phyloP scores from a whole-genome alignment of 2,113 vertebrate genomes.

The Passer montanus region DNA sequence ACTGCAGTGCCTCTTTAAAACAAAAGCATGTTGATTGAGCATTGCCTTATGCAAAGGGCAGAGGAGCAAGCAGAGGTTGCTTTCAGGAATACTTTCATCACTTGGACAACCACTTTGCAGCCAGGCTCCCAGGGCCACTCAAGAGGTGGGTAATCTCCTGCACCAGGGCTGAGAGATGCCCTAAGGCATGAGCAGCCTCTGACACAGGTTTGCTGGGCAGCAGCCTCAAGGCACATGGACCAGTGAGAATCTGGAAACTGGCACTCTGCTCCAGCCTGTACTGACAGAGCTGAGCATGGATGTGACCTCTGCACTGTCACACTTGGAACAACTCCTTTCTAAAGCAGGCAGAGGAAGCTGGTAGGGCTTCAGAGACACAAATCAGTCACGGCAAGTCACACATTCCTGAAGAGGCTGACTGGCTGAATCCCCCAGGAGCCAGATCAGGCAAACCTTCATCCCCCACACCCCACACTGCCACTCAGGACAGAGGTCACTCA shows the following conservation, averaged over 20 bases:
- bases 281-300: background rate
- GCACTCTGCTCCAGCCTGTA: background rate
- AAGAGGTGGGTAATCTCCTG: background rate
- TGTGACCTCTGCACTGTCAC: background rate
- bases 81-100: background rate
- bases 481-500: background rate
- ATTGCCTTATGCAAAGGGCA: background rate
- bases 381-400: background rate
- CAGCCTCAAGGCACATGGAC: background rate
- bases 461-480: background rate
- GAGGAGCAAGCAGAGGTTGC: background rate
- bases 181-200: background rate
- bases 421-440: background rate
- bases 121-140: background rate
- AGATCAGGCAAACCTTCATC: background rate
- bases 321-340: background rate
- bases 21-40: rapidly evolving
- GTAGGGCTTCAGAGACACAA: background rate
- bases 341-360: background rate
- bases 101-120: background rate
- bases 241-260: background rate
- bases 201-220: background rate
- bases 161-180: rapidly evolving
- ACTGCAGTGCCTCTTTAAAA: background rate
- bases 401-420: background rate